A percentile compares a stretch with the other conserved stretches of the same genome.
Evolutionary conservation across 2,888 invertebrate species (phyloP).

Genomic region (Caenorhabditis angaria): DNA sequence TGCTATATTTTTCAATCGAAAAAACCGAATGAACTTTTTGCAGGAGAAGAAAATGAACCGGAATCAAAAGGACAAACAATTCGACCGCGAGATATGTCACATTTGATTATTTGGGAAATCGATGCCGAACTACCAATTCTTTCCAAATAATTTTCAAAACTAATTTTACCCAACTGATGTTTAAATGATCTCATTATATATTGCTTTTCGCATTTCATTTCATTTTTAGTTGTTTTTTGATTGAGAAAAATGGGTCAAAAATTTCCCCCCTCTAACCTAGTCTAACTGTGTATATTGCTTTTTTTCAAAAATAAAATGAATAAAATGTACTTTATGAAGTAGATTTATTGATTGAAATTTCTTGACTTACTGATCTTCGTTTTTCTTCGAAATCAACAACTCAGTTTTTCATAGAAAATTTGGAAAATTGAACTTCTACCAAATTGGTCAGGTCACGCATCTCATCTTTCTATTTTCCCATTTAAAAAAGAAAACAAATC

Average conservation of each 20-base stretch:
- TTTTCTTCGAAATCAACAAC: too few relatives aligned
- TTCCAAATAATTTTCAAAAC: constrained; percentile 25
- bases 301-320: not conserved
- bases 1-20: not conserved
- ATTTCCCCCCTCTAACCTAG: not conserved
- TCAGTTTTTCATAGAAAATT: too few relatives aligned
- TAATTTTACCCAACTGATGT: constrained; percentile 1
- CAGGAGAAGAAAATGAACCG: constrained; percentile 68
- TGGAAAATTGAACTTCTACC: too few relatives aligned
- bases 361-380: too few relatives aligned
- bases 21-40: constrained; percentile 11
- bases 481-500: too few relatives aligned
- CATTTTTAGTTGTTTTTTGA: not conserved
- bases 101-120: constrained; percentile 70
- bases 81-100: constrained; percentile 67
- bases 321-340: not conserved
- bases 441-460: too few relatives aligned
- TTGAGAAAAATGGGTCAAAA: not conserved
- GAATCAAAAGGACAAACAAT: constrained; percentile 33
- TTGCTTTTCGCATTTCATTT: not conserved
- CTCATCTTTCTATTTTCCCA: too few relatives aligned
- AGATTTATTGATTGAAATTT: not conserved
- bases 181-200: constrained; percentile 13
- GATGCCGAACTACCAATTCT: constrained; percentile 60
- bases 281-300: constrained; percentile 7